Conservation (phyloP, 2,113 vertebrate genomes). For the Antechinus stuartii region DNA sequence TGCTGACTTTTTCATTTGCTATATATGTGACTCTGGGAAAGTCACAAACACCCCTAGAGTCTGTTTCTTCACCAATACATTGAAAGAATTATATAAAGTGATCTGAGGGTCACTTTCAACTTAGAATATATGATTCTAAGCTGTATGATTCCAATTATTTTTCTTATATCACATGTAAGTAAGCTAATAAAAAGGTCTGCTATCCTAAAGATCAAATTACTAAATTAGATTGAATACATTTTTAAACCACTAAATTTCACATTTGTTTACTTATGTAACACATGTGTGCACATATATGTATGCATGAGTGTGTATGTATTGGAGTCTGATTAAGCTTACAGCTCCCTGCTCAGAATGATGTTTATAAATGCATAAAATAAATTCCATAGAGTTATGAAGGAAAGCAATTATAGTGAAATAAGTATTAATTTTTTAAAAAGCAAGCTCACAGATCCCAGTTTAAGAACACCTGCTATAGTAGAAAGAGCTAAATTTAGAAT, state of each 20-base stretch:
- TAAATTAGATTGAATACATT: not conserved
- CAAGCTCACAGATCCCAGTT: not conserved
- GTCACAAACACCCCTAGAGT: not conserved
- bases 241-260: not conserved
- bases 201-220: not conserved
- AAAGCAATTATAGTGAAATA: not conserved
- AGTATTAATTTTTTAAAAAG: not conserved
- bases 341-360: not conserved
- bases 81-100: not conserved
- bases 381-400: not conserved
- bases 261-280: not conserved
- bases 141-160: not conserved
- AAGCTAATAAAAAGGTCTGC: not conserved
- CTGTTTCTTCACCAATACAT: not conserved
- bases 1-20: not conserved
- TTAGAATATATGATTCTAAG: not conserved
- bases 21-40: not conserved
- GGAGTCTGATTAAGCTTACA: not conserved
- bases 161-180: not conserved
- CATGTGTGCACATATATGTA: not conserved
- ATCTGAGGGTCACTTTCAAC: not conserved
- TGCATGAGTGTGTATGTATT: not conserved
- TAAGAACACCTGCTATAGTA: not conserved
- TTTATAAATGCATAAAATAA: not conserved
- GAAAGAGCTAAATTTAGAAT: not conserved